phyloP scores from a whole-genome alignment of 2,888 invertebrate species.

The Agriotes lineatus region DNA sequence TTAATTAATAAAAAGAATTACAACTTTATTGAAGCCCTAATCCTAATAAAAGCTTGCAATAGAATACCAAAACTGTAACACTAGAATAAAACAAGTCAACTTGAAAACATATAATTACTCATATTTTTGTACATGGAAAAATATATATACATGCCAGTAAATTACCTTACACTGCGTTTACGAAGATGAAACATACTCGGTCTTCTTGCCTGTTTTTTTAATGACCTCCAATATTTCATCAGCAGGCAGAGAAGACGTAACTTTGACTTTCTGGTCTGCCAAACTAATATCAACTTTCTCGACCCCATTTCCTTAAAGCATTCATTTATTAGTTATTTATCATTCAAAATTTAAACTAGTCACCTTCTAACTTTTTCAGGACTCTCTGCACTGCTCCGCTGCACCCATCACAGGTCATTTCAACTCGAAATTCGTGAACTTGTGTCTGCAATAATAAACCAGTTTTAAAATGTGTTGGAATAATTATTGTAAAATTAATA shows the following conservation, averaged over 20 bases:
- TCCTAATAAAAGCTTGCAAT: too few relatives aligned
- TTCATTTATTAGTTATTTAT: background rate
- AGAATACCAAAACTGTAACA: background rate
- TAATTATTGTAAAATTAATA: too few relatives aligned
- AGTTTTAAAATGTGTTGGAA: too few relatives aligned
- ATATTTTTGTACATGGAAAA: background rate
- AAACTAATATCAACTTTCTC: constrained; percentile 77
- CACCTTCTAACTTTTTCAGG: constrained; percentile 83
- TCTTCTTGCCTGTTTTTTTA: constrained; percentile 85
- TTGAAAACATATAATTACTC: background rate
- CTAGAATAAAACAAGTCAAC: background rate
- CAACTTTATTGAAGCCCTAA: too few relatives aligned
- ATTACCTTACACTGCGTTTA: constrained; percentile 6
- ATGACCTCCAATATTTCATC: constrained; percentile 79
- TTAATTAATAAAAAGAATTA: too few relatives aligned
- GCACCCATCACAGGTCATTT: constrained; percentile 96
- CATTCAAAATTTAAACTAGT: background rate
- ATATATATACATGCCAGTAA: constrained; percentile 10
- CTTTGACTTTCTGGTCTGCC: constrained; percentile 77
- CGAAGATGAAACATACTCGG: constrained; percentile 68
- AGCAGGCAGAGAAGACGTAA: constrained; percentile 75
- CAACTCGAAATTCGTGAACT: constrained; percentile 85
- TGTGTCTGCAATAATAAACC: constrained; percentile 47
- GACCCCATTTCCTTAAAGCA: constrained; percentile 71
- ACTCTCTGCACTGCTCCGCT: constrained; percentile 89